These are phyloP conservation scores for Belonocnema kinseyi DNA, from an alignment of 1,140 invertebrate species.

Conservation along the genomic window DNA sequence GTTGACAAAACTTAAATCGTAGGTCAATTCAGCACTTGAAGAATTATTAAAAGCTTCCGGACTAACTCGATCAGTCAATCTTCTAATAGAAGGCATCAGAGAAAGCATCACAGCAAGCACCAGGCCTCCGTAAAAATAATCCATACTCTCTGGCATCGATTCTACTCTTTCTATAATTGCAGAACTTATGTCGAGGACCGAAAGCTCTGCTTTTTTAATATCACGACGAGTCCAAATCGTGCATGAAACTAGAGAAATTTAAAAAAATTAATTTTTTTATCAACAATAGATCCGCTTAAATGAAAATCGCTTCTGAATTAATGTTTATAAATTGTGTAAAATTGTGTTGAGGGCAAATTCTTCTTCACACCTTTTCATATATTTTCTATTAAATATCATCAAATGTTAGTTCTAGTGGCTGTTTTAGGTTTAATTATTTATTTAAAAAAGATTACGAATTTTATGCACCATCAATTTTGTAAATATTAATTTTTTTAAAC, in stretches of 20 bases:
- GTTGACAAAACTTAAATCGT: constrained; percentile 65
- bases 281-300: neutral
- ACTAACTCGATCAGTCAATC: constrained; percentile 74
- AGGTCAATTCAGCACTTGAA: constrained; percentile 63
- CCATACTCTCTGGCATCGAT: constrained; percentile 85
- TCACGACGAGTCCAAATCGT: constrained; percentile 94
- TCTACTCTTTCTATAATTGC: constrained; percentile 94
- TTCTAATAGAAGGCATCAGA: constrained; percentile 77
- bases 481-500: no score
- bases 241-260: constrained; percentile 85
- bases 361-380: no score
- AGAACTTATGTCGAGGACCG: constrained; percentile 95
- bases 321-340: constrained; percentile 29
- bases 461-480: no score
- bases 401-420: no score
- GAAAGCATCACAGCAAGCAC: constrained; percentile 77
- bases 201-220: constrained; percentile 93
- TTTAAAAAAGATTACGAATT: no score
- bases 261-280: constrained; percentile 34
- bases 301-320: constrained; percentile 15
- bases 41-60: constrained; percentile 63
- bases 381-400: no score
- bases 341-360: no score
- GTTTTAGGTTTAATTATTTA: no score
- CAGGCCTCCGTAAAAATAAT: constrained; percentile 87